These are phyloP conservation scores for Pachydiplax longipennis DNA, from an alignment of 2,888 invertebrate species.

Conservation along the genomic window DNA sequence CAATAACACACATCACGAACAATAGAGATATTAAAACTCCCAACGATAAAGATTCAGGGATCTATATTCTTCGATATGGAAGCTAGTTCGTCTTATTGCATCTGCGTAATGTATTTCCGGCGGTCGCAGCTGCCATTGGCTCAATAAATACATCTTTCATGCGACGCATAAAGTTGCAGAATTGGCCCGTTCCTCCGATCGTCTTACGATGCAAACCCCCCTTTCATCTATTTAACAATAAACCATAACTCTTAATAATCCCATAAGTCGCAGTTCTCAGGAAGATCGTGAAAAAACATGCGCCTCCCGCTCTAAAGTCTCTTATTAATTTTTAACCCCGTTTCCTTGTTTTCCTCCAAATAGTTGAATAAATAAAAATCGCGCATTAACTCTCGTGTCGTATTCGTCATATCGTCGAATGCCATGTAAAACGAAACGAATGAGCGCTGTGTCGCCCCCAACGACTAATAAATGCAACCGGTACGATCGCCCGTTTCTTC, in stretches of 20 bases:
- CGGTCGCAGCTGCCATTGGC: no score
- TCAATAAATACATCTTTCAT: background rate
- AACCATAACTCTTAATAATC: background rate
- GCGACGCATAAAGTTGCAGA: background rate
- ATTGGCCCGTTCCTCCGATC: background rate
- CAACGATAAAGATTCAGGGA: no score
- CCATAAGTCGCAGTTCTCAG: background rate
- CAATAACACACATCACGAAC: background rate
- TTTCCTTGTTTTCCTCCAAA: background rate
- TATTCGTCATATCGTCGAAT: background rate
- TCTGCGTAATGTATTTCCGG: no score
- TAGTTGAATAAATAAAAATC: background rate
- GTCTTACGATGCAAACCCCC: background rate
- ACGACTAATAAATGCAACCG: constrained; percentile 22
- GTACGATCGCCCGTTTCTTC: constrained; percentile 16
- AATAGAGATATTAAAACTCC: no score
- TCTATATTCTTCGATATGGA: no score
- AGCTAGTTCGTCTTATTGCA: no score
- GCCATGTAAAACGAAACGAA: background rate
- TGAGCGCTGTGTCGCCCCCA: background rate
- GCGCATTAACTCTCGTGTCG: background rate
- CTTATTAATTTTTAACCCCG: background rate
- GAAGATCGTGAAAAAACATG: background rate
- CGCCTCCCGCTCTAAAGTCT: background rate
- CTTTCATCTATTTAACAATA: background rate